Percentiles rank a stretch among this genome's conserved stretches.
These are phyloP conservation scores for Turnix velox DNA, from an alignment of 2,113 vertebrate species.

Conservation along the genomic window DNA sequence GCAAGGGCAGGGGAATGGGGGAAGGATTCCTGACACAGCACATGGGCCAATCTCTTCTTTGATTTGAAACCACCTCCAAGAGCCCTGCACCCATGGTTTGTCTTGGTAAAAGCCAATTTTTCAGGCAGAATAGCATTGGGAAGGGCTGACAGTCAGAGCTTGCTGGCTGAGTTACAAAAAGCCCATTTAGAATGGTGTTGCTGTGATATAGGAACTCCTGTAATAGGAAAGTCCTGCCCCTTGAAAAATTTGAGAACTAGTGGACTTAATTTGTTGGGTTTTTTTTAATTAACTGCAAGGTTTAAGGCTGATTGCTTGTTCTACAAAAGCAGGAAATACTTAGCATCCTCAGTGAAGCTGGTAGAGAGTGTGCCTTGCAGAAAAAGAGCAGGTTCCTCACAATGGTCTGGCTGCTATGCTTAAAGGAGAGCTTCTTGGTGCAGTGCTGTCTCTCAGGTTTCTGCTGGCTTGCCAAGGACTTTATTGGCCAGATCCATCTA, in stretches of 20 bases:
- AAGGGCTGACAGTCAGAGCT: neutral
- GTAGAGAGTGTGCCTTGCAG: neutral
- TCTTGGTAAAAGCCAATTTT: neutral
- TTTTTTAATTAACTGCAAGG: neutral
- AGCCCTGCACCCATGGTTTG: neutral
- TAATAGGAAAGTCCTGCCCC: neutral
- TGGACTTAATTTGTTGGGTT: no score
- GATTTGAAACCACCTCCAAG: neutral
- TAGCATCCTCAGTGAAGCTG: no score
- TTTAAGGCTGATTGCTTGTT: neutral
- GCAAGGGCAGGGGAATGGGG: neutral
- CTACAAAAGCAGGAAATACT: neutral
- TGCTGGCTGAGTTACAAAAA: neutral
- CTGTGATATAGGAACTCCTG: neutral
- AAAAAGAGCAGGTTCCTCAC: neutral
- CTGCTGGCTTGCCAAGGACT: accelerated
- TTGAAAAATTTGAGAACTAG: neutral
- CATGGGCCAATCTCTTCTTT: accelerated
- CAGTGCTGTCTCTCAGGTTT: accelerated
- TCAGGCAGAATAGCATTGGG: neutral
- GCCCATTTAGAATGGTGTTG: neutral
- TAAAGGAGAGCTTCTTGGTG: neutral
- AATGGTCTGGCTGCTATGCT: accelerated
- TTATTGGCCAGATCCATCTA: neutral
- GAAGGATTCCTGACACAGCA: neutral